A percentile compares a stretch with the other conserved stretches of the same genome.
Conservation (phyloP, 2,797 vertebrate genomes). For the Karalla daura region DNA sequence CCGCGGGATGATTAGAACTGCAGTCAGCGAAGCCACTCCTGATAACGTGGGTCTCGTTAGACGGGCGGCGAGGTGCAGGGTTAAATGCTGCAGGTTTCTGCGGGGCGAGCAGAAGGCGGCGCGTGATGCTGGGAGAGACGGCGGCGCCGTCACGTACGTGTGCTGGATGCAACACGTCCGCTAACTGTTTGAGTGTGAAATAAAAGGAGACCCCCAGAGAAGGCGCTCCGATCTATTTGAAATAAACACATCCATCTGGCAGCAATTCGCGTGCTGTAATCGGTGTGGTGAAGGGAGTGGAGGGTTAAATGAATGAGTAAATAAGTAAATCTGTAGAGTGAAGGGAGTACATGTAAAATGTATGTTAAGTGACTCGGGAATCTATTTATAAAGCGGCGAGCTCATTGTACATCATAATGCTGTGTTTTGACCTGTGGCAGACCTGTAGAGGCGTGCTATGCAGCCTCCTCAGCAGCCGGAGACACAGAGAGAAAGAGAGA, state of each 20-base stretch:
- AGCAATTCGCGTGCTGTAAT: not conserved
- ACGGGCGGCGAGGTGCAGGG: slow-evolving; percentile 39
- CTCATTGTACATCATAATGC: slow-evolving; percentile 33
- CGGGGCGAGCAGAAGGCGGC: not conserved
- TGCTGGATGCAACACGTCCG: not conserved
- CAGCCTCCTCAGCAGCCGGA: slow-evolving; percentile 57
- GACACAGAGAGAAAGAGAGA: slow-evolving; percentile 42
- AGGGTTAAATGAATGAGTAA: slow-evolving; percentile 38
- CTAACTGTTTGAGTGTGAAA: slow-evolving; percentile 2
- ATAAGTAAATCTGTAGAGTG: slow-evolving; percentile 42
- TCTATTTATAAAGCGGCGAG: slow-evolving; percentile 52
- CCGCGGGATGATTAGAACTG: slow-evolving; percentile 73
- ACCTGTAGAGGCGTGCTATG: slow-evolving; percentile 58
- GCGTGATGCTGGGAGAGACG: not conserved
- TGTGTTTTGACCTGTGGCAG: slow-evolving; percentile 48
- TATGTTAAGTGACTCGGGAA: slow-evolving; percentile 55
- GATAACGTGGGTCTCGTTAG: slow-evolving; percentile 61
- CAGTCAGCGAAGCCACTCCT: slow-evolving; percentile 60
- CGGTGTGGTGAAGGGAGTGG: slow-evolving; percentile 2
- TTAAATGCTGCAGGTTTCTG: slow-evolving; percentile 47
- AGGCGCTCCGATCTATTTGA: not conserved
- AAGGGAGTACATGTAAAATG: slow-evolving; percentile 59
- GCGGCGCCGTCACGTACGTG: not conserved
- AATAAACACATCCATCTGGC: slow-evolving; percentile 10
- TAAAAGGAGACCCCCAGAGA: not conserved